Evolutionary conservation across 1,140 invertebrate genomes (phyloP), one percentile per base, ranked within the genome.

Genomic region (Drosophila pandora): DNA sequence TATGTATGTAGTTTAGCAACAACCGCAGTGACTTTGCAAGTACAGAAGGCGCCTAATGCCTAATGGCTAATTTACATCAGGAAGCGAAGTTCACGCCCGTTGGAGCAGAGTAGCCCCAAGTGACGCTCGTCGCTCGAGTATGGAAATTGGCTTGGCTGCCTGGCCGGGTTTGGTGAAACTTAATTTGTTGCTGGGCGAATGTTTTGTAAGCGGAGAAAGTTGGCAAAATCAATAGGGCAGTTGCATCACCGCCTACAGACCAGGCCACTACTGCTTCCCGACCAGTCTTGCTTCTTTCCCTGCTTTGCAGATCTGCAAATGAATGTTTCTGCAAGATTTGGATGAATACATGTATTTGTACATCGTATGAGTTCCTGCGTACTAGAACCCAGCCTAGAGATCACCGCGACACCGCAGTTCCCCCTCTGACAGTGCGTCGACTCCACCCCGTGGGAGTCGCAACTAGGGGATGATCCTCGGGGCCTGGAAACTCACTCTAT

Each of bases 201-300:
- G 39, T 62, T 58, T 63, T 65, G 63, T 62, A 73, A 47, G 52
- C 43, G 76, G 82, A 68, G 84, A 88, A 88, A 88, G 83, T 84
- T 84, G 64, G 84, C 63, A 89, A 88, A 88, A 88, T 88, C 83
- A 88, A 88, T 88, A 88, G 21, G 67, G 70, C 67, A 68, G 87
- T 84, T 80, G 78, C 71, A 70, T 70, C 67, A 70, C 63, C 32
- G 21, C 28, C 0, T 10, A 45, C 8, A 9, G 63, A 50, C 41
- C 25, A 30, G 23, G n/a, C 5, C 13, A 47, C 43, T 10, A 41
- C 13, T 43, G 9, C 3, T 43, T 43, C 47, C 22, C 13, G 32
- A 23, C 43, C 25, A 37, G 48, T 17, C 13, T 30, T 12, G 25
- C 39, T 22, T 23, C 2, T 54, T 8, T 37, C 41, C 5, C 9